Conservation (phyloP, 2,113 vertebrate genomes). For the Acrocephalus kingi region DNA sequence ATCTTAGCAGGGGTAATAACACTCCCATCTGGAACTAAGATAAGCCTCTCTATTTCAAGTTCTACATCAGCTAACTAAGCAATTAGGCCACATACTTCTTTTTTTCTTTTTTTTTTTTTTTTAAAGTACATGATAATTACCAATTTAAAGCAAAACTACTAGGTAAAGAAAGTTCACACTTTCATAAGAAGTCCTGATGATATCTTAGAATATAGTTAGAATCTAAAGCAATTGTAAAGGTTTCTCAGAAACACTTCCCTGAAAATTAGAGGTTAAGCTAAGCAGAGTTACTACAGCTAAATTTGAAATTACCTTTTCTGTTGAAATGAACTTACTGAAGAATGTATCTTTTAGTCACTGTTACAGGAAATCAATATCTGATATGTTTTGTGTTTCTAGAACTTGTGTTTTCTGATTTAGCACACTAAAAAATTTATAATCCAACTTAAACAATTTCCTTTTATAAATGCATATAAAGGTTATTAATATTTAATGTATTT, state of each 20-base stretch:
- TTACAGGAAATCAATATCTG: not conserved
- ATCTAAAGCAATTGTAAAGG: not conserved
- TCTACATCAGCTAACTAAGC: not conserved
- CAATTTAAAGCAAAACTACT: not conserved
- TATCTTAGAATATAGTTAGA: not conserved
- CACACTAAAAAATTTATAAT: not conserved
- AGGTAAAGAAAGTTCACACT: not conserved
- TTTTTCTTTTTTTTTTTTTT: too few relatives aligned
- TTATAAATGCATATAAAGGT: not conserved
- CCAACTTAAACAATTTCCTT: not conserved
- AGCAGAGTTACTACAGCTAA: not conserved
- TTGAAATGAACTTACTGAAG: not conserved
- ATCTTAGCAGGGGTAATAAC: not conserved
- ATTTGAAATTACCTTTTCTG: not conserved
- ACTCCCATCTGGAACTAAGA: not conserved
- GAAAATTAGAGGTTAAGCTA: not conserved
- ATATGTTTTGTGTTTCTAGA: not conserved
- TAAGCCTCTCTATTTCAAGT: not conserved
- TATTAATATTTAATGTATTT: not conserved
- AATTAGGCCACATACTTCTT: not conserved
- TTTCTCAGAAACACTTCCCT: not conserved
- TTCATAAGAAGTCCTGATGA: not conserved
- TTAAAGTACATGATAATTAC: not conserved
- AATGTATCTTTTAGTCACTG: not conserved
- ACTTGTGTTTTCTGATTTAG: not conserved